These are phyloP conservation scores for Nemurella pictetii DNA, from an alignment of 2,888 invertebrate species.

Conservation along the genomic window DNA sequence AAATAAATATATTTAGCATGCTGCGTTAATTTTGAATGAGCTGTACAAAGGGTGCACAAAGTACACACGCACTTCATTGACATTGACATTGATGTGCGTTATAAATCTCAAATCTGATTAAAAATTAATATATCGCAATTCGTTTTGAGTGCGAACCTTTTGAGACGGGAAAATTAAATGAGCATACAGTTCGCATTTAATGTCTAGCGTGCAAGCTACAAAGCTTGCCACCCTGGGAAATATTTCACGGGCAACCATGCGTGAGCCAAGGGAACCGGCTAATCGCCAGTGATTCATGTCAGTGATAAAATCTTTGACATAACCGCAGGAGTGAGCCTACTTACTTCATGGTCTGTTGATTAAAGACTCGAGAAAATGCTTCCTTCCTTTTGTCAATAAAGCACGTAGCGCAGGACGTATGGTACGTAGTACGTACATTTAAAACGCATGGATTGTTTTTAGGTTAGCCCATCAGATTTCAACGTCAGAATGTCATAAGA, in stretches of 20 bases:
- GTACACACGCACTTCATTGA: not conserved
- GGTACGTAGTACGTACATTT: not conserved
- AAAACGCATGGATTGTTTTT: not conserved
- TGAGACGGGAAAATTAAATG: too few species aligned
- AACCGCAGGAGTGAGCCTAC: not conserved
- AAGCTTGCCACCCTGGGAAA: constrained; percentile 7
- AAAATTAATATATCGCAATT: not conserved
- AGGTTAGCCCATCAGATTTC: too few species aligned
- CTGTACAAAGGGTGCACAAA: constrained; percentile 18
- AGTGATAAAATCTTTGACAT: constrained; percentile 12
- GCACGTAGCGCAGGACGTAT: not conserved
- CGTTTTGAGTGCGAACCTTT: too few species aligned
- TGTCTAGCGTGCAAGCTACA: not conserved
- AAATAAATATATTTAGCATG: not conserved
- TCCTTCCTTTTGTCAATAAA: not conserved
- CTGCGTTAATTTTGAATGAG: not conserved
- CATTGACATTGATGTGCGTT: not conserved
- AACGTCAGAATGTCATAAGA: too few species aligned
- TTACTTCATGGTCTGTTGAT: constrained; percentile 14
- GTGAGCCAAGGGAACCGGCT: not conserved
- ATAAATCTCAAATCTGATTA: not conserved
- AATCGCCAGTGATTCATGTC: not conserved
- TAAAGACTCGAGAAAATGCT: not conserved
- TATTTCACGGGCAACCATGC: constrained; percentile 17
- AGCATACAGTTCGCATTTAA: not conserved